Base-by-base conservation (phyloP, 2,113 vertebrate genomes). In the Rhadina sibilatrix region DNA sequence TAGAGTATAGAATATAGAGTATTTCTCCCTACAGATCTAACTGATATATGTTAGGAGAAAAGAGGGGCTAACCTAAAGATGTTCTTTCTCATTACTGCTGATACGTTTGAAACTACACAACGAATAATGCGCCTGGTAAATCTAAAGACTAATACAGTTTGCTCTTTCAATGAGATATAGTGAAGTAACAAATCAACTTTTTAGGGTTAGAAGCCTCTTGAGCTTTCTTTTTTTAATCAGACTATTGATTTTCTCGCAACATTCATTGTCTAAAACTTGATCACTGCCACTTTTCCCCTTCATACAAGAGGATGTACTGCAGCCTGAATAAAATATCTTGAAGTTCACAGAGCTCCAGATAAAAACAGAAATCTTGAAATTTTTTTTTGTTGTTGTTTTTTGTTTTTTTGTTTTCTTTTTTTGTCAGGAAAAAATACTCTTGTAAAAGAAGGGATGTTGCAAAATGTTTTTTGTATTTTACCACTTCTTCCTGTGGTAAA, bases 151-250 rank as follows among this genome's bases (percentile, higher is more conserved):
- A 87, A 77, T 42, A 74, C 42, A 91, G 63, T 93, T 96, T 96
- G 71, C 71, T 92, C 82, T 95, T 93, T 96, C 96, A 97, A 24
- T 96, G 89, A 95, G 93, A 97, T 93, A 92, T 65, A 93, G 91
- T 94, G 88, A 97, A 94, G 96, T 86, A 97, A 71, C 79, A 97
- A 97, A 97, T 97, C 94, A 97, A 94, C 96, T 88, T 98, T 97
- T 97, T 97, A 97, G 92, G 80, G 93, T 98, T 96, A 98, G 91
- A 96, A 94, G 68, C 69, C 97, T 95, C 97, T 79, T 90, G 94
- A 93, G 97, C 57, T 97, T 98, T 97, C 86, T 97, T 87, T 95
- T 97, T 97, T 95, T 70, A 98, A 97, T 97, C 97, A 97, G 93
- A 95, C 52, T 98, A 97, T 97, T 94, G 97, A 98, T 98, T 97